phyloP scores from a whole-genome alignment of 2,888 invertebrate species.

The Teleogryllus oceanicus region DNA sequence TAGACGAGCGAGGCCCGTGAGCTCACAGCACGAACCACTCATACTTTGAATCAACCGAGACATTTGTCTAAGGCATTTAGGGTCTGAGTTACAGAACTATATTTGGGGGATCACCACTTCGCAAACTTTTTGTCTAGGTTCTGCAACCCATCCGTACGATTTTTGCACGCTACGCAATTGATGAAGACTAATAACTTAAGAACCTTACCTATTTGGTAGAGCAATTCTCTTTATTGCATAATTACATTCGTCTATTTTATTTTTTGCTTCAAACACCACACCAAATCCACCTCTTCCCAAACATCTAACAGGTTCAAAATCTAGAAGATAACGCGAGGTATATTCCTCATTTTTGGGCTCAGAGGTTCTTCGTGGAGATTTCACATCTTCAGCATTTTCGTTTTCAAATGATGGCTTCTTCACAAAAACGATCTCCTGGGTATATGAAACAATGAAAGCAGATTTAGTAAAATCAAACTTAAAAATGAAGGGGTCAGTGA shows the following conservation, averaged over 20 bases:
- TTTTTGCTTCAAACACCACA: conserved; percentile 90
- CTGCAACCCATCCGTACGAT: too few species aligned
- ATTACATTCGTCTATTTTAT: conserved; percentile 87
- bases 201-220: conserved; percentile 65
- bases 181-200: background rate
- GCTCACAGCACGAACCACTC: too few species aligned
- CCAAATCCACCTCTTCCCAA: conserved; percentile 93
- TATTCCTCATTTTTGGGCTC: conserved; percentile 41
- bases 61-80: too few species aligned
- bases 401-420: conserved; percentile 42
- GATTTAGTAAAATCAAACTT: background rate
- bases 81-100: too few species aligned
- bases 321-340: conserved; percentile 70
- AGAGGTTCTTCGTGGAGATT: too few species aligned
- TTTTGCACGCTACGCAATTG: background rate
- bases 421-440: conserved; percentile 47
- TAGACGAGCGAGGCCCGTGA: too few species aligned
- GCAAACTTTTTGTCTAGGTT: too few species aligned
- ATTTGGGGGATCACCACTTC: too few species aligned
- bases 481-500: too few species aligned
- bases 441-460: conserved; percentile 22
- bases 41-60: too few species aligned
- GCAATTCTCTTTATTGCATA: conserved; percentile 95
- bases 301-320: conserved; percentile 76
- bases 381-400: too few species aligned